Conservation (phyloP, 1,140 invertebrate species). For the Lanistes nyassanus region DNA sequence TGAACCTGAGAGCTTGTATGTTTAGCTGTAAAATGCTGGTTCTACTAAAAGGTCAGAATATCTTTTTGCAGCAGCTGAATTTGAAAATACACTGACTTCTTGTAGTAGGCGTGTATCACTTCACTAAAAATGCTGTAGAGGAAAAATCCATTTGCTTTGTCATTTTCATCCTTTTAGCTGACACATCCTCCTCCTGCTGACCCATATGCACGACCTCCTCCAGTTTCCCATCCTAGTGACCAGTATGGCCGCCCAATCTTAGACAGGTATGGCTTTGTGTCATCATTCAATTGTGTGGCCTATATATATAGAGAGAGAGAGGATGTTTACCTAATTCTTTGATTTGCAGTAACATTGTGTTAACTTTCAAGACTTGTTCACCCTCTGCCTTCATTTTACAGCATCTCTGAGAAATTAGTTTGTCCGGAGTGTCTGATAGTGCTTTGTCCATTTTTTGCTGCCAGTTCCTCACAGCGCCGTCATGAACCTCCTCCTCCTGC, state of each 20-base stretch:
- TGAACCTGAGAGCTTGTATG: too few species aligned
- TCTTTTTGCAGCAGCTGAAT: too few species aligned
- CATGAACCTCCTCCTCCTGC: slow-evolving; percentile 65
- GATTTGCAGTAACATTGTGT: not conserved
- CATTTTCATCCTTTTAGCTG: too few species aligned
- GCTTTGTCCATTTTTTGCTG: slow-evolving; percentile 6
- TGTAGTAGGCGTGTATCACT: too few species aligned
- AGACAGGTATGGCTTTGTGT: slow-evolving; percentile 29
- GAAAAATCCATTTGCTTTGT: too few species aligned
- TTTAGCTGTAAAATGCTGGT: too few species aligned
- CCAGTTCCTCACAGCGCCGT: slow-evolving; percentile 21
- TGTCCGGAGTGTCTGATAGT: not conserved
- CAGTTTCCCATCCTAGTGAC: slow-evolving; percentile 47
- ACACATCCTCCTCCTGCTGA: slow-evolving; percentile 37
- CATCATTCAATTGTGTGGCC: not conserved
- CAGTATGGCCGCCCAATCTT: slow-evolving; percentile 60
- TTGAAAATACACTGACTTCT: too few species aligned
- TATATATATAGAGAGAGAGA: not conserved
- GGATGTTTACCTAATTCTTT: not conserved
- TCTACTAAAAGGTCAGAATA: too few species aligned
- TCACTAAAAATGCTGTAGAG: too few species aligned
- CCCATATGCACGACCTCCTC: slow-evolving; percentile 43
- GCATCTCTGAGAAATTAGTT: too few species aligned
- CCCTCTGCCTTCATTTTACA: not conserved
- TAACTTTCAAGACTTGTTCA: not conserved